Base-by-base conservation (phyloP, 2,113 vertebrate genomes). In the Gallinago jamesoni region DNA sequence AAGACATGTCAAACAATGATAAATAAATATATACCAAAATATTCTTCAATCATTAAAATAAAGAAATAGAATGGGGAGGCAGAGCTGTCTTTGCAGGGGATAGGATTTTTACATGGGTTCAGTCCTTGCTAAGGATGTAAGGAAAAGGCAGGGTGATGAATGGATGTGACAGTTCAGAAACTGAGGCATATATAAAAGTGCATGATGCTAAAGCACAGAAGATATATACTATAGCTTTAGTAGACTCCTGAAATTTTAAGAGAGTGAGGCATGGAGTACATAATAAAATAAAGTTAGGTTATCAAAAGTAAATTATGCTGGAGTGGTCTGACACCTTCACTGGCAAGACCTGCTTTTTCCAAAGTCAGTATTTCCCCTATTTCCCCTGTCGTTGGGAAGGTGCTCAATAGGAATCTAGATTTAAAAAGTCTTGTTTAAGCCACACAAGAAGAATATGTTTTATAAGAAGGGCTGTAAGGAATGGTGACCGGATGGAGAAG, bases 171-270 rank as follows among this genome's bases (percentile, higher is more conserved):
- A 30, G 8, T 63, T 84, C 33, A 39, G 43, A 75, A 82, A 43
- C 12, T 15, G 22, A 63, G 62, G 22, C 45, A 47, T 48, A 30
- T 56, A 23, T 28, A 21, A 5, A 67, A 63, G 33, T 8, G 56
- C 17, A 20, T 33, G 68, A 30, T 69, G 31, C 50, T 55, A 2
- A 48, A 88, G 25, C 48, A 24, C 22, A 18, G 6, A 59, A 69
- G 56, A 3, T 64, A 4, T 0, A 3, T 70, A 6, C 1, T 9
- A 4, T 28, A 64, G 35, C 35, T 82, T 89, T 15, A 18, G 31
- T 39, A 25, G 24, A 10, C 33, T 56, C 23, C 11, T 52, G 41
- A 35, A 72, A 15, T 35, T 16, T 22, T 45, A 19, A 47, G 28
- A 25, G 35, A 21, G 24, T 4, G 21, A 72, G 48, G n/a, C 15